phyloP scores from a whole-genome alignment of 2,113 vertebrate genomes.

The Leptosomus discolor region DNA sequence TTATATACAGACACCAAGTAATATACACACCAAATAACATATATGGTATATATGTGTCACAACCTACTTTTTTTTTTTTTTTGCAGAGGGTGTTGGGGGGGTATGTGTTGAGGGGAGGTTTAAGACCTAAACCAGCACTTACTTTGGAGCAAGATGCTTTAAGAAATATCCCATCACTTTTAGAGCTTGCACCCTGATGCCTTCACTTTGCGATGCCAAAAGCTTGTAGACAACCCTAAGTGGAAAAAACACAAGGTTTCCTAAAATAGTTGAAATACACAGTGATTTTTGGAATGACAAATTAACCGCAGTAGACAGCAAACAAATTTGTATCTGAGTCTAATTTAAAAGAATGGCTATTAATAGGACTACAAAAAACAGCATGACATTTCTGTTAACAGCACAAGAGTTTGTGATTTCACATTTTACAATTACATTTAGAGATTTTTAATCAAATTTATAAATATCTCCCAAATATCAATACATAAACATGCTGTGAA shows the following conservation, averaged over 20 bases:
- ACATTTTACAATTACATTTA: not conserved
- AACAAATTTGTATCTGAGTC: not conserved
- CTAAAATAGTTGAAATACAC: not conserved
- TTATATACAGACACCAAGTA: not conserved
- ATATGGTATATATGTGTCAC: not conserved
- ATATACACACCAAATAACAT: not conserved
- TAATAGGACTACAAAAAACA: not conserved
- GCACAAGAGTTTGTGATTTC: not conserved
- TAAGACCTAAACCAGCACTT: slow-evolving; percentile 65
- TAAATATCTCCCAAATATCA: not conserved
- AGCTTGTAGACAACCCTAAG: slow-evolving; percentile 93
- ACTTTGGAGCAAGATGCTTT: slow-evolving; percentile 91
- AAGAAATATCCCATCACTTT: slow-evolving; percentile 98
- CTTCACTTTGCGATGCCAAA: slow-evolving; percentile 93
- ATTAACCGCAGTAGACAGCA: not conserved
- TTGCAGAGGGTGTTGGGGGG: too few relatives aligned
- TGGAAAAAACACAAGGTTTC: slow-evolving; percentile 16
- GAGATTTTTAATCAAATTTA: not conserved
- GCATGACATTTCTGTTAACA: not conserved
- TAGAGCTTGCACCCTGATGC: slow-evolving; percentile 91
- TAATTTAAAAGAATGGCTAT: not conserved
- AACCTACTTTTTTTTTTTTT: not conserved
- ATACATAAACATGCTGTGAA: not conserved
- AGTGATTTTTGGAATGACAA: not conserved
- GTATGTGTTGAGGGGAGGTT: not conserved